Conservation (phyloP, 2,797 vertebrate genomes). For the Dryobates pubescens region DNA sequence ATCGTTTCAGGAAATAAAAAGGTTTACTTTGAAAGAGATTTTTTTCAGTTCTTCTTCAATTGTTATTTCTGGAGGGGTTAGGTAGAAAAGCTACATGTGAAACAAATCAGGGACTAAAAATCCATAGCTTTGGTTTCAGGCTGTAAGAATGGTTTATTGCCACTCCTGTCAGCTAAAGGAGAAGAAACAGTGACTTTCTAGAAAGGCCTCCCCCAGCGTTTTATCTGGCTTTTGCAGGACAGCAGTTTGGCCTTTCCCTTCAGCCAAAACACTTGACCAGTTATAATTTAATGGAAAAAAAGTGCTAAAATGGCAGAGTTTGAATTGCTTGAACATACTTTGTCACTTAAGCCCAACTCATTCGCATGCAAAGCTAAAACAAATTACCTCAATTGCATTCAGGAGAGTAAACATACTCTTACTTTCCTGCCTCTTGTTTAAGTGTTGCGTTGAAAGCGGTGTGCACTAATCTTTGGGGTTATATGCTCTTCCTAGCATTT, state of each 20-base stretch:
- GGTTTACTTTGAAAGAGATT: conserved; percentile 2
- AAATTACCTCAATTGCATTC: conserved; percentile 9
- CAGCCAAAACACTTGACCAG: neutral
- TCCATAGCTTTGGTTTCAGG: conserved; percentile 11
- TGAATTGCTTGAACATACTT: conserved; percentile 12
- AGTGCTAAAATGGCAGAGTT: conserved; percentile 2
- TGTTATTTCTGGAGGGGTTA: neutral
- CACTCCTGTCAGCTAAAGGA: neutral
- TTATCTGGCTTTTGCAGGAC: neutral
- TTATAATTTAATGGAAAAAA: neutral
- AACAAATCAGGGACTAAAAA: conserved; percentile 8
- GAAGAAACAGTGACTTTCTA: neutral
- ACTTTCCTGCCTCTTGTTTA: neutral
- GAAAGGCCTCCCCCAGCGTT: neutral
- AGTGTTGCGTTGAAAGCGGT: neutral
- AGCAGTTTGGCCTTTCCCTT: neutral
- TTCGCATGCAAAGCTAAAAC: conserved; percentile 23
- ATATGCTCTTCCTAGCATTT: conserved; percentile 15
- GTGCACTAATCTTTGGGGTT: neutral
- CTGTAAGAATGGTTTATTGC: neutral
- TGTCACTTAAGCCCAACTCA: conserved; percentile 5
- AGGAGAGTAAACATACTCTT: conserved; percentile 9
- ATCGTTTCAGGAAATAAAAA: conserved; percentile 13
- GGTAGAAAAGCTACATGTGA: neutral
- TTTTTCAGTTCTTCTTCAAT: neutral